These are phyloP conservation scores for Dioctria rufipes DNA, from an alignment of 2,888 invertebrate genomes.

Conservation along the genomic window DNA sequence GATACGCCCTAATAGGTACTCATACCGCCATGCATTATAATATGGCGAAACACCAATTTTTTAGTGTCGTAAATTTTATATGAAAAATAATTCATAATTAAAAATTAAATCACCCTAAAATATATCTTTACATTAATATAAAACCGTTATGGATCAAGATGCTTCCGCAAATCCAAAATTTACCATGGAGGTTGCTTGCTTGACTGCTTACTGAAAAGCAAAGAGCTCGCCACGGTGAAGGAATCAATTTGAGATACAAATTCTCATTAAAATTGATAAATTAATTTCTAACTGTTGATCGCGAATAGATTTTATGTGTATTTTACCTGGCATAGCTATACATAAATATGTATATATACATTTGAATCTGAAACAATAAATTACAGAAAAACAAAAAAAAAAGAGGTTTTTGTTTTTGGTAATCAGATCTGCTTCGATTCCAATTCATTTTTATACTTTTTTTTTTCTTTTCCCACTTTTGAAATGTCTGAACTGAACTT, in stretches of 20 bases:
- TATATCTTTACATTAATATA: too few species aligned
- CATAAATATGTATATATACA: too few species aligned
- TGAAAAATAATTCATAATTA: background rate
- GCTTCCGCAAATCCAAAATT: too few species aligned
- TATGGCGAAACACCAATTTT: background rate
- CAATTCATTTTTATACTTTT: background rate
- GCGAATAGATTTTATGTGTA: background rate
- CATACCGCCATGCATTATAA: background rate
- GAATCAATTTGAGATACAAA: background rate
- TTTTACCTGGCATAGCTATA: background rate
- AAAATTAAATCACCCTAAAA: background rate
- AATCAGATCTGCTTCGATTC: background rate
- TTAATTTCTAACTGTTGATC: constrained; percentile 12
- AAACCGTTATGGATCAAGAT: too few species aligned
- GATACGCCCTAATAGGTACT: constrained; percentile 34
- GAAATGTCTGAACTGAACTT: constrained; percentile 6
- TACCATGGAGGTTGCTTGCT: too few species aligned
- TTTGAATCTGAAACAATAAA: too few species aligned
- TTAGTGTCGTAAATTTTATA: background rate
- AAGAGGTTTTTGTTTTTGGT: background rate
- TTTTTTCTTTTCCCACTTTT: background rate
- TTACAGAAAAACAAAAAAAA: background rate
- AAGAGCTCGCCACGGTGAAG: background rate
- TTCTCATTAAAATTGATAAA: constrained; percentile 29
- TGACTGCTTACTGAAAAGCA: too few species aligned